Conservation (phyloP, 2,797 vertebrate genomes). For the Liparis tanakae region DNA sequence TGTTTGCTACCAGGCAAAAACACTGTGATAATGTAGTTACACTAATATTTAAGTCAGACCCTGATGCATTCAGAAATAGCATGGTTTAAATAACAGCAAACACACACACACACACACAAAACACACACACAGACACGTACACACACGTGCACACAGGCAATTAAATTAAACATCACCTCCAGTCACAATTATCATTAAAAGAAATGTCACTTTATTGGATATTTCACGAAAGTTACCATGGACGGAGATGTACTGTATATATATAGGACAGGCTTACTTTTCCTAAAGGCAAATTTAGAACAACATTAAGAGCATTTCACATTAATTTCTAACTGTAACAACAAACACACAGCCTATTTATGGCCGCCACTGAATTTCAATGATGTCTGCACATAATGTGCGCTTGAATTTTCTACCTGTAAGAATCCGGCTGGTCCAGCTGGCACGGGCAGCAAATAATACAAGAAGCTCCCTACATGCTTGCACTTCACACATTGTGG, state of each 20-base stretch:
- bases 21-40: conserved; percentile 82
- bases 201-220: conserved; percentile 67
- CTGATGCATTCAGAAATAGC: conserved; percentile 77
- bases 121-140: conserved; percentile 6
- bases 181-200: conserved; percentile 73
- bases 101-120: conserved; percentile 12
- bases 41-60: conserved; percentile 82
- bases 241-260: conserved; percentile 52
- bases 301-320: conserved; percentile 58
- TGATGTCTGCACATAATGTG: conserved; percentile 62
- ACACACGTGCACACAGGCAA: conserved; percentile 38
- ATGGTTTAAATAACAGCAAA: conserved; percentile 60
- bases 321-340: conserved; percentile 53
- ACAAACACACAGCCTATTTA: conserved; percentile 58
- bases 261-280: conserved; percentile 52
- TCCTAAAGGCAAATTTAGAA: conserved; percentile 61
- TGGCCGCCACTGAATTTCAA: conserved; percentile 56
- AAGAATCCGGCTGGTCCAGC: conserved; percentile 80
- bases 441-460: conserved; percentile 76
- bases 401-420: conserved; percentile 75
- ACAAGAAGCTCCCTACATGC: conserved; percentile 79
- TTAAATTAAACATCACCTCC: conserved; percentile 77
- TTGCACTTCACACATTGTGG: conserved; percentile 86
- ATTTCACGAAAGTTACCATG: conserved; percentile 73
- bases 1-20: conserved; percentile 80